phyloP scores from a whole-genome alignment of 2,113 vertebrate genomes.

The Gallinago media region DNA sequence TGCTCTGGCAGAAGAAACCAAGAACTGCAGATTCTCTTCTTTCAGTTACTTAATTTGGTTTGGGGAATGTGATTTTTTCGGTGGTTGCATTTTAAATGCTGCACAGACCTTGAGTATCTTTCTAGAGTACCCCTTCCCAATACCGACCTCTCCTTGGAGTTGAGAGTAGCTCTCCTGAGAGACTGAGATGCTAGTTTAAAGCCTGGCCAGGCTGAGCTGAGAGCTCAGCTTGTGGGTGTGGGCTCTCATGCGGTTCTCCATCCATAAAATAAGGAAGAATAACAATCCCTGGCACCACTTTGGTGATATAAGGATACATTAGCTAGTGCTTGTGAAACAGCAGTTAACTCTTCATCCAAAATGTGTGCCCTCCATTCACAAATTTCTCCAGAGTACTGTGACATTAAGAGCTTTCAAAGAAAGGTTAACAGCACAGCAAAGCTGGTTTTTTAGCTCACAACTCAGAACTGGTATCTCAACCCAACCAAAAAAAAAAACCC shows the following conservation, averaged over 20 bases:
- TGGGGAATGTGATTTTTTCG: background rate
- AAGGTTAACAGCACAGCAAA: background rate
- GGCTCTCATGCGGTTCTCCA: background rate
- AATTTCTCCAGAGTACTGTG: background rate
- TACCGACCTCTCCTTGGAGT: background rate
- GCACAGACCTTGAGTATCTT: background rate
- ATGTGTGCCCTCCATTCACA: background rate
- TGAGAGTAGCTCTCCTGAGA: background rate
- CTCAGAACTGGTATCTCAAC: background rate
- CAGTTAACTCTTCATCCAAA: background rate
- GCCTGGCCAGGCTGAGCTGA: background rate
- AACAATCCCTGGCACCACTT: background rate
- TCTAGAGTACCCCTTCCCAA: background rate
- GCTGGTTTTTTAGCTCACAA: background rate
- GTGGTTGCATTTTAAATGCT: background rate
- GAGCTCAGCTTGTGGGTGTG: fast-evolving
- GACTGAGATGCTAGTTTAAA: background rate
- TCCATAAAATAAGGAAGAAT: background rate
- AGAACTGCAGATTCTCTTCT: background rate
- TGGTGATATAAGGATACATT: background rate
- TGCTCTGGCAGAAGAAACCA: background rate
- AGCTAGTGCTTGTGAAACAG: background rate
- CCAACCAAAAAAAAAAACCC: background rate
- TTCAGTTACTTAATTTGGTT: background rate
- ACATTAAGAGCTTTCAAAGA: background rate